Conservation (phyloP, 2,888 invertebrate species). For the Hypena proboscidalis region DNA sequence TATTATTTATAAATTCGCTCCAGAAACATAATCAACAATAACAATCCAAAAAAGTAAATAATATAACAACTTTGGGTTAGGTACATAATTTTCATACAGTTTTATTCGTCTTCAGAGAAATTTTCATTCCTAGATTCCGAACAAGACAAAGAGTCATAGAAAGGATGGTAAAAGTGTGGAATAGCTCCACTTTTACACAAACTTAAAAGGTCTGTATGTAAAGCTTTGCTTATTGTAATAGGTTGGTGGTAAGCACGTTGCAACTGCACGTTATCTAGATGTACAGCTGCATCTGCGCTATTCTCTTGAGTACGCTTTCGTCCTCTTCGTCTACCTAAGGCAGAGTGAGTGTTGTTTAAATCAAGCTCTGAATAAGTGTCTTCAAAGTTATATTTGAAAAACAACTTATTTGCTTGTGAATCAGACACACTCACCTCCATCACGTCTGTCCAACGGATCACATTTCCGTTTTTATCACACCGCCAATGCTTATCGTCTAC, state of each 20-base stretch:
- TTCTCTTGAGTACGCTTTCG: conserved; percentile 4
- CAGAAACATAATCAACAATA: no score
- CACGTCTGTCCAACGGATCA: conserved; percentile 4
- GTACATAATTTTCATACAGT: no score
- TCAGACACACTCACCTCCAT: not conserved
- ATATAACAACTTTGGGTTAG: no score
- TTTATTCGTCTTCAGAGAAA: no score
- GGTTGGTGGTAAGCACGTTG: conserved; percentile 6
- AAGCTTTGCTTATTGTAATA: conserved; percentile 3
- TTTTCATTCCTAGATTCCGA: conserved; percentile 3
- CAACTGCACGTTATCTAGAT: conserved; percentile 2
- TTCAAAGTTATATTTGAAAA: conserved; percentile 11
- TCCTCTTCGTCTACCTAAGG: conserved; percentile 2
- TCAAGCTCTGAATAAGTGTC: conserved; percentile 7
- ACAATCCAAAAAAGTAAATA: no score
- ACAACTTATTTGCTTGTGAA: conserved; percentile 1
- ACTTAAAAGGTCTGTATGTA: conserved; percentile 6
- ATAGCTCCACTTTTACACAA: conserved; percentile 6
- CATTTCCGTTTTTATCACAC: conserved; percentile 5
- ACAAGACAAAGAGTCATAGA: conserved; percentile 6
- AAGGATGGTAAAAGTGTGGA: conserved; percentile 4
- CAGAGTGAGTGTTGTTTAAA: not conserved
- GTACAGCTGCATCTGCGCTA: not conserved
- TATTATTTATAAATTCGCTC: no score
- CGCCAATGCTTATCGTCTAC: conserved; percentile 7